These are phyloP conservation scores for Drosophila multiciliata DNA, from an alignment of 2,888 invertebrate species.

Conservation along the genomic window DNA sequence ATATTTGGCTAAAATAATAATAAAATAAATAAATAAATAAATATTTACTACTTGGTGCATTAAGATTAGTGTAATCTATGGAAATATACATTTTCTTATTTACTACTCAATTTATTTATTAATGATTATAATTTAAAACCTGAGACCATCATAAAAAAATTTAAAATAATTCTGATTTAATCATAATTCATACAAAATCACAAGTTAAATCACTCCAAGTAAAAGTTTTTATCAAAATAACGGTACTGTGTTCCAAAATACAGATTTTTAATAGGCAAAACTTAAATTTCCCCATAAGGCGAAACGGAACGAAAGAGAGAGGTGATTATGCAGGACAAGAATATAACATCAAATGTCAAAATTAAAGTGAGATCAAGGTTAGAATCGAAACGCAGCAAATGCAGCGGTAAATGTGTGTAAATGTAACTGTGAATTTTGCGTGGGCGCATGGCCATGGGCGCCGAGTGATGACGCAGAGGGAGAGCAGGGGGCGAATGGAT, in stretches of 20 bases:
- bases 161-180: background rate
- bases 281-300: background rate
- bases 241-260: background rate
- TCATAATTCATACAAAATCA: background rate
- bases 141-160: background rate
- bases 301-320: background rate
- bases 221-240: background rate
- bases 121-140: background rate
- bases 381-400: background rate
- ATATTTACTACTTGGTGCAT: background rate
- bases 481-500: background rate
- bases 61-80: background rate
- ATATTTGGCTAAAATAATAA: background rate
- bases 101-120: background rate
- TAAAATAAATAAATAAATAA: background rate
- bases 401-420: background rate
- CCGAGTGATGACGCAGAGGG: background rate
- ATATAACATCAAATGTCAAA: background rate
- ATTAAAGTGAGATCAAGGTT: background rate
- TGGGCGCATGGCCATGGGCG: conserved; percentile 51
- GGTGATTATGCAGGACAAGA: background rate
- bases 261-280: background rate
- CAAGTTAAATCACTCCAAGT: background rate
- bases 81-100: background rate
- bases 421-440: conserved; percentile 45